Percentiles rank a stretch among this genome's conserved stretches.
These are phyloP conservation scores for Caligus rogercresseyi DNA, from an alignment of 1,140 invertebrate species.

Conservation along the genomic window DNA sequence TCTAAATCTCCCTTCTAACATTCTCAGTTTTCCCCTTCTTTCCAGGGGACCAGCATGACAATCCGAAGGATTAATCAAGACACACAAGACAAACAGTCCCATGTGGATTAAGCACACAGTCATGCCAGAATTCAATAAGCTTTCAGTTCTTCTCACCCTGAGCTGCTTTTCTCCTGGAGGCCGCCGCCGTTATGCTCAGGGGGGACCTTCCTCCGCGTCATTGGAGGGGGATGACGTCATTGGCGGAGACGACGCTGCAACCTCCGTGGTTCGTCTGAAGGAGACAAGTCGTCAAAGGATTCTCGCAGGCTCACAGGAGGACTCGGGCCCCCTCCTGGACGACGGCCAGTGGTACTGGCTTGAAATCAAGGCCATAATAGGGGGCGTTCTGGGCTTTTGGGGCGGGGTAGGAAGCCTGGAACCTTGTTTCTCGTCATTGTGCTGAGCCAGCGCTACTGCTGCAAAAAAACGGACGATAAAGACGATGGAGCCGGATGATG, in stretches of 20 bases:
- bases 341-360: conserved; percentile 8
- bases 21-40: background rate
- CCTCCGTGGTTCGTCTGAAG: background rate
- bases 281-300: background rate
- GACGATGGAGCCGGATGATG: conserved; percentile 16
- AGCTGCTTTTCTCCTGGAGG: background rate
- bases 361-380: conserved; percentile 18
- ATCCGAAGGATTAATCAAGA: background rate
- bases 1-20: background rate
- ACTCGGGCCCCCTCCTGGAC: background rate
- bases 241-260: background rate
- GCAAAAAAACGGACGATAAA: conserved; percentile 11
- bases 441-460: conserved; percentile 15
- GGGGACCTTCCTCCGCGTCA: background rate
- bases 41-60: too few species aligned
- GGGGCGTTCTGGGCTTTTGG: conserved; percentile 20
- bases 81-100: background rate
- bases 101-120: too few species aligned
- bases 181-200: background rate
- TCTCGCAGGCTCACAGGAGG: background rate
- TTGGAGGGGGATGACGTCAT: too few species aligned
- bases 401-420: conserved; percentile 18
- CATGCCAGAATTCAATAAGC: background rate
- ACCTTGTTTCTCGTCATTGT: conserved; percentile 18
- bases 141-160: background rate